Conservation (phyloP, 2,113 vertebrate genomes). For the Corydoras sp. region DNA sequence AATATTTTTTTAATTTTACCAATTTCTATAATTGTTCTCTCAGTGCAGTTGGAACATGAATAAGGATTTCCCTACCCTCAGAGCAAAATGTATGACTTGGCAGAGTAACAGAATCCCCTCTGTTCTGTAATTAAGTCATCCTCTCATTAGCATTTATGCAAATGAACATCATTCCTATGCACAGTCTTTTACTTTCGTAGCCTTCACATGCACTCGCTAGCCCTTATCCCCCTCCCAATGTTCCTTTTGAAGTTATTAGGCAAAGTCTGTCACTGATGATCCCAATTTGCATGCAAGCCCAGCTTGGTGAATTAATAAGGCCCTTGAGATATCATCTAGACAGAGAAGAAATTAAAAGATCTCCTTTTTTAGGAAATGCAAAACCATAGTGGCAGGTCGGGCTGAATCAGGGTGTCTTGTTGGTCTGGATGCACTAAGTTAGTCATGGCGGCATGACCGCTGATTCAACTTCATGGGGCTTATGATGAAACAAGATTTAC, state of each 20-base stretch:
- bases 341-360: constrained; percentile 57
- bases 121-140: constrained; percentile 58
- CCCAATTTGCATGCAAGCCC: constrained; percentile 62
- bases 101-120: constrained; percentile 41
- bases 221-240: constrained; percentile 42
- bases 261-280: constrained; percentile 63
- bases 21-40: too few relatives aligned
- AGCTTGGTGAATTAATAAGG: constrained; percentile 48
- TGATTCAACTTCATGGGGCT: constrained; percentile 52
- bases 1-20: too few relatives aligned
- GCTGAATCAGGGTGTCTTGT: constrained; percentile 48
- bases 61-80: constrained; percentile 41
- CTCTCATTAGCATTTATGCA: constrained; percentile 66
- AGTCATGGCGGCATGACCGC: constrained; percentile 46
- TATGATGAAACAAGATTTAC: constrained; percentile 46
- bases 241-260: constrained; percentile 66
- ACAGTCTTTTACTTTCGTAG: constrained; percentile 50
- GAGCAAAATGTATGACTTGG: constrained; percentile 48
- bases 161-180: constrained; percentile 57
- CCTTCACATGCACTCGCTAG: constrained; percentile 57
- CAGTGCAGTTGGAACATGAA: constrained; percentile 4
- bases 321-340: constrained; percentile 56
- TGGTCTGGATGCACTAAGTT: constrained; percentile 35
- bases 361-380: constrained; percentile 48
- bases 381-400: constrained; percentile 24